These are phyloP conservation scores for Hydrolagus colliei DNA, from an alignment of 2,797 vertebrate genomes.

Conservation along the genomic window DNA sequence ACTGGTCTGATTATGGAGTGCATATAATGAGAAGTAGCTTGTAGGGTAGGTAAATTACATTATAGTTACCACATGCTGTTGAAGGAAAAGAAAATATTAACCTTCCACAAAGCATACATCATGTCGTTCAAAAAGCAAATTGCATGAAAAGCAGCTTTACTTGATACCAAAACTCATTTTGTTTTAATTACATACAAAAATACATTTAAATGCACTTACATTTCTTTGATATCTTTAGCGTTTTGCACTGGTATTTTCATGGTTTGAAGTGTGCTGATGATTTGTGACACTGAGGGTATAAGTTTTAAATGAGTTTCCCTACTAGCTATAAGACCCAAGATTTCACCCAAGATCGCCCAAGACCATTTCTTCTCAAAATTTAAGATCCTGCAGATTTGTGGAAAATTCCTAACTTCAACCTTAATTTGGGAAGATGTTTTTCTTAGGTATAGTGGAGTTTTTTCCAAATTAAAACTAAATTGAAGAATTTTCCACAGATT, in stretches of 20 bases:
- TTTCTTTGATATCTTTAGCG: too few species aligned
- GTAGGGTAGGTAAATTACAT: slow-evolving; percentile 11
- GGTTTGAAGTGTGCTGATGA: neutral
- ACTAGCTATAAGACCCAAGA: neutral
- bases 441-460: too few species aligned
- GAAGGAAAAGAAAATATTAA: neutral
- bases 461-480: too few species aligned
- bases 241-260: neutral
- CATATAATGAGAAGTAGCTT: slow-evolving; percentile 22
- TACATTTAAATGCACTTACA: neutral
- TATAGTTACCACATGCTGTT: slow-evolving; percentile 16
- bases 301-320: neutral
- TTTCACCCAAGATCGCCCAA: too few species aligned
- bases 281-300: neutral
- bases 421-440: too few species aligned
- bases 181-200: neutral
- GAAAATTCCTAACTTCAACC: too few species aligned
- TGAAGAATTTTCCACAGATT: too few species aligned
- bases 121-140: neutral
- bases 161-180: neutral
- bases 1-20: slow-evolving; percentile 2
- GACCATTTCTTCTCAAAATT: too few species aligned
- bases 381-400: too few species aligned
- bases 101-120: neutral
- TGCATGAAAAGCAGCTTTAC: neutral